These are phyloP conservation scores for Dynastes hyllus DNA, from an alignment of 2,888 invertebrate species.

Conservation along the genomic window DNA sequence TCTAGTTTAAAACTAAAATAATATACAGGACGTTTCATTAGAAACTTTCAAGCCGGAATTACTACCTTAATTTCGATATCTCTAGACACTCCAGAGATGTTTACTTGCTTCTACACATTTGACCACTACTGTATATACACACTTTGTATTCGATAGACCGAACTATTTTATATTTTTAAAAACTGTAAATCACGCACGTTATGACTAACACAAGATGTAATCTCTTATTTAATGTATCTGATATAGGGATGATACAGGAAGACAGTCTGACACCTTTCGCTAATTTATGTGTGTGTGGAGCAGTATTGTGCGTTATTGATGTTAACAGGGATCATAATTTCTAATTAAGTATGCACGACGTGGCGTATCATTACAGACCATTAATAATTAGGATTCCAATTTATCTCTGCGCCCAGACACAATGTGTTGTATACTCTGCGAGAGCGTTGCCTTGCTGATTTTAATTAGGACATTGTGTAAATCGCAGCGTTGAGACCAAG, in stretches of 20 bases:
- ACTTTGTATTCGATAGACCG: no score
- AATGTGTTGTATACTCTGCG: constrained; percentile 11
- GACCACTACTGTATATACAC: no score
- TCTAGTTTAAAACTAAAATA: no score
- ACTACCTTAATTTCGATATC: no score
- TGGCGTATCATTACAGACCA: constrained; percentile 40
- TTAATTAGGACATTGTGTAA: constrained; percentile 12
- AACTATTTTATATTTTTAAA: background rate
- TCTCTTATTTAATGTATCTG: constrained; percentile 16
- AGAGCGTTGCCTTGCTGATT: constrained; percentile 10
- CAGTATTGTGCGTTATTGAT: constrained; percentile 40
- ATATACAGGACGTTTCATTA: no score
- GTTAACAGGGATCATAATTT: constrained; percentile 40
- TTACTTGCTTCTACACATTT: no score
- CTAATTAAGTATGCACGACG: constrained; percentile 44
- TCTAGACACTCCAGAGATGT: no score
- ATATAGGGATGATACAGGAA: constrained; percentile 29
- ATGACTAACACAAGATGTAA: constrained; percentile 3
- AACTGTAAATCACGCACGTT: background rate
- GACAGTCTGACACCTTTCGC: constrained; percentile 26
- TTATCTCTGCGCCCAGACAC: constrained; percentile 30
- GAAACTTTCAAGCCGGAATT: no score
- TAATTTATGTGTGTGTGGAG: constrained; percentile 32
- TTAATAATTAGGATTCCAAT: constrained; percentile 45
- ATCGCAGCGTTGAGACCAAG: background rate